A percentile compares a stretch with the other conserved stretches of the same genome.
Evolutionary conservation across 2,888 invertebrate species (phyloP).

Genomic region (Scaeva pyrastri): DNA sequence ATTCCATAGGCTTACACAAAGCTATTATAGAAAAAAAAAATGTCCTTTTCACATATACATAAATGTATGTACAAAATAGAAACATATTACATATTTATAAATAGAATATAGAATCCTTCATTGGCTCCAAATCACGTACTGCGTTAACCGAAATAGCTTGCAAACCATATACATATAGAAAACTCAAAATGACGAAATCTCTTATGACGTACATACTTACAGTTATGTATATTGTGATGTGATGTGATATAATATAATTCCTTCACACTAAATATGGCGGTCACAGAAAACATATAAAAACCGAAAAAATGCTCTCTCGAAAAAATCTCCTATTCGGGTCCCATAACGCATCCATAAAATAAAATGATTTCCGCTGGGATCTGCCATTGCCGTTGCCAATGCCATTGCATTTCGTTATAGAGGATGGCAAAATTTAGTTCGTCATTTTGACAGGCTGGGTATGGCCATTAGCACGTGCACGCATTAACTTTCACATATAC

Average conservation of each 20-base stretch:
- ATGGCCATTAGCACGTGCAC: slow-evolving; percentile 83
- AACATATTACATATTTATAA: neutral
- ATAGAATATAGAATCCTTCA: slow-evolving; percentile 38
- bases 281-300: slow-evolving; percentile 14
- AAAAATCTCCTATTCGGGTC: slow-evolving; percentile 36
- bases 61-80: neutral
- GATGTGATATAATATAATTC: slow-evolving; percentile 39
- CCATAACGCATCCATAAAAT: slow-evolving; percentile 73
- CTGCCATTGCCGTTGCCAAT: too few relatives aligned
- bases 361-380: slow-evolving; percentile 70
- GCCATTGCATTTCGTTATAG: slow-evolving; percentile 59
- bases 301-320: slow-evolving; percentile 18
- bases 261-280: slow-evolving; percentile 59
- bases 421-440: slow-evolving; percentile 35
- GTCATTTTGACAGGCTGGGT: slow-evolving; percentile 70
- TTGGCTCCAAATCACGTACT: slow-evolving; percentile 68
- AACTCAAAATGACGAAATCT: slow-evolving; percentile 70
- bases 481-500: slow-evolving; percentile 78
- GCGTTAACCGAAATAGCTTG: slow-evolving; percentile 57
- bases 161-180: neutral
- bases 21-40: slow-evolving; percentile 16
- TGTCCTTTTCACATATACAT: neutral
- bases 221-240: neutral
- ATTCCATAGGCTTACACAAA: neutral
- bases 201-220: slow-evolving; percentile 11